Evolutionary conservation across 2,888 invertebrate genomes (phyloP).

Genomic region (Leptopilina myrica): DNA sequence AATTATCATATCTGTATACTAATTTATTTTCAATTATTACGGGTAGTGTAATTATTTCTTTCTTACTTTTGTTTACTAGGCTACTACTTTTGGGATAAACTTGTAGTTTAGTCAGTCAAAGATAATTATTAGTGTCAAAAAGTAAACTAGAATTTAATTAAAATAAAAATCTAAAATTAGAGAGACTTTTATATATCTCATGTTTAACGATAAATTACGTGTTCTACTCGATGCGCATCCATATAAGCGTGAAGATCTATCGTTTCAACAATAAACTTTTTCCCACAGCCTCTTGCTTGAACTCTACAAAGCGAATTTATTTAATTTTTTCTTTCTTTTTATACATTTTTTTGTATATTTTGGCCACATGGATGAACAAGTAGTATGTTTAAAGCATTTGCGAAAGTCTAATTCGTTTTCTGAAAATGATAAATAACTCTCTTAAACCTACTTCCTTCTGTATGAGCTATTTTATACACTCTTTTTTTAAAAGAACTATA

Average conservation of each 20-base stretch:
- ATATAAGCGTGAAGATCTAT: conserved; percentile 37
- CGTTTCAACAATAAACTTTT: conserved; percentile 39
- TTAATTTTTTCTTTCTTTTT: conserved; percentile 5
- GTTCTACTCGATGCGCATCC: conserved; percentile 37
- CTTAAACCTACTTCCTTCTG: conserved; percentile 3
- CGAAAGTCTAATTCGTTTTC: conserved; percentile 19
- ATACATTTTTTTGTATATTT: not conserved
- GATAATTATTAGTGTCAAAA: too few relatives aligned
- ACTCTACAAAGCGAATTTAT: conserved; percentile 15
- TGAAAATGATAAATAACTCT: conserved; percentile 14
- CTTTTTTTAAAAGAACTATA: not conserved
- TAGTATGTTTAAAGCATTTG: not conserved
- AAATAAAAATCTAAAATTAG: too few relatives aligned
- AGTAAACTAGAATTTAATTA: too few relatives aligned
- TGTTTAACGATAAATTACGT: conserved; percentile 22
- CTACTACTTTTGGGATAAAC: too few relatives aligned
- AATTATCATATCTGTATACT: too few relatives aligned
- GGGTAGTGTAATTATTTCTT: too few relatives aligned
- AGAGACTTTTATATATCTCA: conserved; percentile 18
- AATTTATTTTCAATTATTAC: too few relatives aligned
- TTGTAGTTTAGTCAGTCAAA: too few relatives aligned
- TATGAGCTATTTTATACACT: not conserved
- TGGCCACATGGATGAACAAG: not conserved
- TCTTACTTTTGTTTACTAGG: too few relatives aligned
- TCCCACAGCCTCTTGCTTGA: conserved; percentile 38